Conservation (phyloP, 92 coral and sea anemone genomes). For the Scolanthus callimorphus region DNA sequence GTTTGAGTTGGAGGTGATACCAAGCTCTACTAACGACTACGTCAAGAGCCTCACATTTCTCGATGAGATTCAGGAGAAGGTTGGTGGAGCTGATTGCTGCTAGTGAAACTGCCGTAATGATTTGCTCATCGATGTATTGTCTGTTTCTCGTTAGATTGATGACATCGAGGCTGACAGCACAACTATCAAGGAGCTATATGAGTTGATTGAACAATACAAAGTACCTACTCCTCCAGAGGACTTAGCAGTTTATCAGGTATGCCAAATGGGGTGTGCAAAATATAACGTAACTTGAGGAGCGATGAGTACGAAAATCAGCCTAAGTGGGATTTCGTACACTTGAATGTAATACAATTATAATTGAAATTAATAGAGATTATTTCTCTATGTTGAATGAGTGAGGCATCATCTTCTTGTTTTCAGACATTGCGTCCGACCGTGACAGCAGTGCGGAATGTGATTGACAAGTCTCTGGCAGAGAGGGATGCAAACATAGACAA, state of each 20-base stretch:
- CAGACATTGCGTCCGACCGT: conserved; percentile 93
- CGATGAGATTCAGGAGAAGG: conserved; percentile 96
- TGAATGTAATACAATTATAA: too few relatives aligned
- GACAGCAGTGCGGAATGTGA: conserved; percentile 90
- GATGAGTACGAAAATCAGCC: too few relatives aligned
- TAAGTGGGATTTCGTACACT: too few relatives aligned
- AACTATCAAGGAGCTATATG: conserved; percentile 88
- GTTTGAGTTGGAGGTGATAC: conserved; percentile 79
- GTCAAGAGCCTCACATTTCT: conserved; percentile 85
- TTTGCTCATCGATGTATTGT: too few relatives aligned
- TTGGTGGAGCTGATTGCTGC: conserved; percentile 10
- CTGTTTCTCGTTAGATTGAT: conserved; percentile 64
- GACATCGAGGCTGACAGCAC: conserved; percentile 83
- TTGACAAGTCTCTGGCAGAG: conserved; percentile 96
- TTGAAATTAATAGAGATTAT: too few relatives aligned
- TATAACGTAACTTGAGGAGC: too few relatives aligned
- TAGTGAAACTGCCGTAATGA: too few relatives aligned
- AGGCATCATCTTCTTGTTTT: background rate
- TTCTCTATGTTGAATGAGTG: too few relatives aligned
- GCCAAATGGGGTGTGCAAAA: too few relatives aligned
- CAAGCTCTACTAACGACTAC: conserved; percentile 77
- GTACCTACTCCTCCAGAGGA: conserved; percentile 99
- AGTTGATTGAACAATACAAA: conserved; percentile 86
- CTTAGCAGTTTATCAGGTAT: conserved; percentile 97
- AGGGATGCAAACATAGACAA: conserved; percentile 97